Evolutionary conservation across 2,797 vertebrate species (phyloP).

Genomic region (Pseudochirops corinnae): DNA sequence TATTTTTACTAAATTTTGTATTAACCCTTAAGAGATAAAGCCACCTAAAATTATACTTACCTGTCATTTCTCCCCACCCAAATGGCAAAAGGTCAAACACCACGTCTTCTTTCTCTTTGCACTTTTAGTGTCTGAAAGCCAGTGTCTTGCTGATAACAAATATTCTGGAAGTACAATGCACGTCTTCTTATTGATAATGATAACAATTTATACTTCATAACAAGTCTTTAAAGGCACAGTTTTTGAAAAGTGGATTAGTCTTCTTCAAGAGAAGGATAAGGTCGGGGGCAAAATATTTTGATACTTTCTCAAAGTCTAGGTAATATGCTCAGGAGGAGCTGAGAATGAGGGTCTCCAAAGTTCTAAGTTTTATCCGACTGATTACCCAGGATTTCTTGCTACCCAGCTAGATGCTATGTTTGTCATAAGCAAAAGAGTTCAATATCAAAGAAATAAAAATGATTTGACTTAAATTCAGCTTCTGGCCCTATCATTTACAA

Average conservation of each 20-base stretch:
- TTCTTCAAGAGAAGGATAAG: background rate
- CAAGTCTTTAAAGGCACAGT: background rate
- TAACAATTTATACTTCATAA: background rate
- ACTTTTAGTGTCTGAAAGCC: background rate
- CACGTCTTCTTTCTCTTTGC: background rate
- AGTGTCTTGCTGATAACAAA: background rate
- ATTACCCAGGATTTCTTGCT: background rate
- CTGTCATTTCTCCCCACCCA: background rate
- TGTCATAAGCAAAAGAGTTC: background rate
- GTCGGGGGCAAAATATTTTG: background rate
- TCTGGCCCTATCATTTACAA: background rate
- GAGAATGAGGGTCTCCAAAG: background rate
- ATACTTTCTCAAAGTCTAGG: background rate
- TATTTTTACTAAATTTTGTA: conserved; percentile 1
- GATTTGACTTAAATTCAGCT: background rate
- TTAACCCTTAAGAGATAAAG: background rate
- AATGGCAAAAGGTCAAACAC: background rate
- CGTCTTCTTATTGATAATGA: background rate
- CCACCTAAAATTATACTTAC: background rate
- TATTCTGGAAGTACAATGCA: background rate
- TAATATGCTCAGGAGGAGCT: background rate
- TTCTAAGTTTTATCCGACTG: background rate
- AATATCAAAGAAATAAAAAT: background rate
- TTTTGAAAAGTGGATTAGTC: background rate
- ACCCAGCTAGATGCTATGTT: background rate